Evolutionary conservation across 2,888 invertebrate genomes (phyloP), one percentile per base, ranked within the genome.

Genomic region (Coenonympha glycerion): DNA sequence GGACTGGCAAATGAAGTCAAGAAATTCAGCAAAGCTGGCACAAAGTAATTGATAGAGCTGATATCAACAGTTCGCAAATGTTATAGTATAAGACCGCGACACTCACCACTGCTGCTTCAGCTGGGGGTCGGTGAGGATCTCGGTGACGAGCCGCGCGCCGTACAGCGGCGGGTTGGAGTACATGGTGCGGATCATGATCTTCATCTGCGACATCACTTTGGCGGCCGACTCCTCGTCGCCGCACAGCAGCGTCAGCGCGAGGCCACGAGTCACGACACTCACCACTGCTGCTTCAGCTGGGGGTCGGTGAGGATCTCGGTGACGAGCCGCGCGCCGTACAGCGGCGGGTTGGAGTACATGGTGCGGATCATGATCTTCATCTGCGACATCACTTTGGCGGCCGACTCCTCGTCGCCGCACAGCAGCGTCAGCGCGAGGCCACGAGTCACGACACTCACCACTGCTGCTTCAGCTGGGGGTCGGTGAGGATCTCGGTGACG

Each of bases 101-200:
- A 68, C 84, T 73, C 64, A 92, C 98, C 98, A 96, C 65, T 91
- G 89, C 36, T 86, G 64, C 61, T 88, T 91, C 31, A 99, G 88
- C 4, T 90, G 86, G 0, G 91, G 81, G 68, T 91, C 91, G 52
- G 89, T 89, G 13, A 99, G 90, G 64, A 99, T 95, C 80, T 94
- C 94, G 19, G 90, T 86, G 2, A 95, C 99, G 62, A 99, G 91
- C 36, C 97, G 90, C 0, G 97, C 94, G 21, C 99, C 99, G 79
- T 96, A 91, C 63, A 98, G 90, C 0, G 99, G 98, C 30, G 99
- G 99, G 88, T 97, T 99, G 24, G 98, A 99, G 87, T 98, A 99
- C 91, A 98, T 92, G 3, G 97, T 95, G 62, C 99, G 91, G 69
- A 99, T 93, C 62, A 98, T 81, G 71, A 99, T 99, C 88, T 98